A percentile compares a stretch with the other conserved stretches of the same genome.
phyloP scores from a whole-genome alignment of 2,797 vertebrate species.

The Thripadectes ignobilis region DNA sequence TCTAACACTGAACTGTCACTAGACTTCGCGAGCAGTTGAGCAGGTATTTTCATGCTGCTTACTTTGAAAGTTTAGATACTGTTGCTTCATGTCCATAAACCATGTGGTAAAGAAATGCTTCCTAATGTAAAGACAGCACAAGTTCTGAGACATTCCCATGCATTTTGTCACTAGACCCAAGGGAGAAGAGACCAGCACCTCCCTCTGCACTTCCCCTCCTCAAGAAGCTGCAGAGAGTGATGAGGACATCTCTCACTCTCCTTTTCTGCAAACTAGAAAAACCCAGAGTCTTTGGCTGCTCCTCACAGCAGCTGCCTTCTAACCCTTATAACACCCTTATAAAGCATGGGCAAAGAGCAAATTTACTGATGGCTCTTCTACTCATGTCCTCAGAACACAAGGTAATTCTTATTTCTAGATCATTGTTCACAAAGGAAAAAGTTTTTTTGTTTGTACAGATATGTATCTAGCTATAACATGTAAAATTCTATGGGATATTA shows the following conservation, averaged over 20 bases:
- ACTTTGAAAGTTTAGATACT: not conserved
- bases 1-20: not conserved
- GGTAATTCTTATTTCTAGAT: not conserved
- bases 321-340: not conserved
- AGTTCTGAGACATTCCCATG: not conserved
- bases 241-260: not conserved
- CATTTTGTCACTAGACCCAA: not conserved
- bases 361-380: not conserved
- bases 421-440: not conserved
- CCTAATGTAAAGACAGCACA: not conserved
- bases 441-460: not conserved
- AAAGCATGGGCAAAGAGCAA: not conserved
- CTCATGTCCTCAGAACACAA: not conserved
- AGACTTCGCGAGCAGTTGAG: not conserved
- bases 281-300: not conserved
- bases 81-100: not conserved
- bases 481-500: not conserved
- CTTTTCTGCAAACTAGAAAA: not conserved
- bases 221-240: not conserved
- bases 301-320: not conserved
- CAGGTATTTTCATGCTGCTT: not conserved
- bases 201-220: not conserved
- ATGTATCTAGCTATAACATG: not conserved
- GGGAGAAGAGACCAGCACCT: not conserved
- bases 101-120: not conserved